Conservation (phyloP, 2,888 invertebrate species). For the Myathropa florea region DNA sequence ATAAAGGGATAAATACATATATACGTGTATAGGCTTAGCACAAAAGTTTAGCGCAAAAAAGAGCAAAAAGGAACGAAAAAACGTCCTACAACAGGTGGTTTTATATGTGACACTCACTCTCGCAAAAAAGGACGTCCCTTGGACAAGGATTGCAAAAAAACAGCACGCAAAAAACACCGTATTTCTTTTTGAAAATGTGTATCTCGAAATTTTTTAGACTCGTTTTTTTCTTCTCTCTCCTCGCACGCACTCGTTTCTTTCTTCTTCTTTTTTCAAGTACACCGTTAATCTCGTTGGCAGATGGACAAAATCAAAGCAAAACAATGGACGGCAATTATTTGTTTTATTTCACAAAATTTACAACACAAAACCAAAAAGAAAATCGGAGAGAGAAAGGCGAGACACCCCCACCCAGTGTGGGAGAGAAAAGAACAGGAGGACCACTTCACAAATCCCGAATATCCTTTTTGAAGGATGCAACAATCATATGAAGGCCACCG, state of each 20-base stretch:
- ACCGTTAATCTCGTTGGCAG: not conserved
- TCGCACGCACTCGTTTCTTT: not conserved
- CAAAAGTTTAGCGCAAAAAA: slow-evolving; percentile 13
- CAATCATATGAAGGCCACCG: slow-evolving; percentile 12
- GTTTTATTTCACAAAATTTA: not conserved
- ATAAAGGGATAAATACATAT: not conserved
- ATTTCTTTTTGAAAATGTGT: not conserved
- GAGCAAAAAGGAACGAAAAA: not conserved
- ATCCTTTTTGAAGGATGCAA: slow-evolving; percentile 19
- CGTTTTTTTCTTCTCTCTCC: not conserved
- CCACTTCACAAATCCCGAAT: not conserved
- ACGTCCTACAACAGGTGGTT: slow-evolving; percentile 63
- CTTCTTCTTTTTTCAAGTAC: not conserved
- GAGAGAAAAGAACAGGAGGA: not conserved
- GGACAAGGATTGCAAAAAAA: not conserved
- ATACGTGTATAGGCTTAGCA: slow-evolving; percentile 19
- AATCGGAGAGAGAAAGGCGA: no score
- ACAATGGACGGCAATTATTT: slow-evolving; percentile 37
- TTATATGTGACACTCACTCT: slow-evolving; percentile 8
- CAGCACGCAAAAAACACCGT: not conserved
- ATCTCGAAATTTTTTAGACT: not conserved
- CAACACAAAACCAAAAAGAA: not conserved
- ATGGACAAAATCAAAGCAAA: not conserved
- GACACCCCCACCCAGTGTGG: not conserved
- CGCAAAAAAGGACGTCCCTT: not conserved